These are phyloP conservation scores for Spialia ferax DNA, from an alignment of 2,888 invertebrate genomes.

Conservation along the genomic window DNA sequence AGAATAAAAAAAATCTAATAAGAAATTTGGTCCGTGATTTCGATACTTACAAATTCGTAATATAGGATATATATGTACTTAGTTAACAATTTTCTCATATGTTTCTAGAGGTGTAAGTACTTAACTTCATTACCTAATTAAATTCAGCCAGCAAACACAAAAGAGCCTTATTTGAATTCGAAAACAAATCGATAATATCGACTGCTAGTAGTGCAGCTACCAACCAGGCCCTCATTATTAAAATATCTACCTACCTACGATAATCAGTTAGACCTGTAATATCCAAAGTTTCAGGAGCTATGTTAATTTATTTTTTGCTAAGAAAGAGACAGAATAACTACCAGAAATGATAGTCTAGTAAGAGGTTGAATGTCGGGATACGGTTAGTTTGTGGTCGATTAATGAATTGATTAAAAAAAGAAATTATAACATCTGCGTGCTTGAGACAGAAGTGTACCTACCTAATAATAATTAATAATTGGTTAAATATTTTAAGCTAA, in stretches of 20 bases:
- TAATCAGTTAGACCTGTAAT: conserved; percentile 10
- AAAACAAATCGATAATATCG: conserved; percentile 37
- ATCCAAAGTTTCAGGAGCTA: conserved; percentile 5
- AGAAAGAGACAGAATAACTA: neutral
- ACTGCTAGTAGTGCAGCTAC: conserved; percentile 20
- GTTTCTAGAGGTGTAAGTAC: neutral
- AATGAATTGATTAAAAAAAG: no score
- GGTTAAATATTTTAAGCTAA: no score
- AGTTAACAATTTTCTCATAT: no score
- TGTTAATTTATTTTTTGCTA: neutral
- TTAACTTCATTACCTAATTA: neutral
- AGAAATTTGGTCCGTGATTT: no score
- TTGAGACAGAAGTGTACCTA: no score
- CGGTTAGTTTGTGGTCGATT: no score
- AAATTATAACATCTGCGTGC: no score
- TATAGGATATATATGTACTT: no score
- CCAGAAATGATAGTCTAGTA: neutral
- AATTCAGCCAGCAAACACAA: neutral
- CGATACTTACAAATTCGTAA: no score
- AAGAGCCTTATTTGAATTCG: conserved; percentile 25
- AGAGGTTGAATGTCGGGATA: no score
- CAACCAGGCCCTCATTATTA: conserved; percentile 29
- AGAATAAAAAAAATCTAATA: no score
- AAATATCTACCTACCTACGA: conserved; percentile 12
- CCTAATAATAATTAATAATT: no score